Percentiles rank a stretch among this genome's conserved stretches.
Evolutionary conservation across 2,888 invertebrate genomes (phyloP).

Genomic region (Chromoteleia sp.): DNA sequence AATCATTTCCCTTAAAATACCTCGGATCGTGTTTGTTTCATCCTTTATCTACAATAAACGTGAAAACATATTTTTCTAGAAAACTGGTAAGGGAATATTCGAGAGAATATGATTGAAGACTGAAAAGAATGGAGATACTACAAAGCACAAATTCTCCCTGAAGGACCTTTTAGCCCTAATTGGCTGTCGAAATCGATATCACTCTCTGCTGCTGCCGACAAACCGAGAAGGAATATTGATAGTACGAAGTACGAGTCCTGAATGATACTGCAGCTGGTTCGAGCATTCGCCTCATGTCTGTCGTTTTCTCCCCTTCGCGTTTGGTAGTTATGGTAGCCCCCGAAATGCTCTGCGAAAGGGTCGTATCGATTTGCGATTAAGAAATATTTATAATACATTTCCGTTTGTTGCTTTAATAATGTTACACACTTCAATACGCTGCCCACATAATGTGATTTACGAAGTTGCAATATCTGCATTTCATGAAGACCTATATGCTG

Average conservation of each 20-base stretch:
- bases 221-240: constrained; percentile 72
- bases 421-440: constrained; percentile 50
- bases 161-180: constrained; percentile 84
- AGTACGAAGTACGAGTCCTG: constrained; percentile 68
- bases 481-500: constrained; percentile 37
- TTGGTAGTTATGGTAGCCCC: constrained; percentile 49
- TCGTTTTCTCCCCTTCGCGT: constrained; percentile 55
- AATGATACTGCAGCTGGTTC: constrained; percentile 71
- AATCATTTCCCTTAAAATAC: constrained; percentile 29
- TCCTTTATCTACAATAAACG: constrained; percentile 31
- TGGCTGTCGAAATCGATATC: constrained; percentile 83
- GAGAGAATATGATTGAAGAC: constrained; percentile 63
- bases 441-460: constrained; percentile 60
- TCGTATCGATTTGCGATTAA: constrained; percentile 64
- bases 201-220: constrained; percentile 76
- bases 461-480: constrained; percentile 56
- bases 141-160: constrained; percentile 78
- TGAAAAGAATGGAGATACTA: constrained; percentile 70
- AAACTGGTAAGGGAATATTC: constrained; percentile 63
- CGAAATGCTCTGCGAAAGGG: constrained; percentile 25
- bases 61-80: constrained; percentile 36
- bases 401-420: constrained; percentile 48
- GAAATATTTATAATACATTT: constrained; percentile 65
- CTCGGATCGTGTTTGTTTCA: constrained; percentile 35
- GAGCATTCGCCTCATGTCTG: constrained; percentile 62